Conservation (phyloP, 2,113 vertebrate species). For the Hylia prasina region DNA sequence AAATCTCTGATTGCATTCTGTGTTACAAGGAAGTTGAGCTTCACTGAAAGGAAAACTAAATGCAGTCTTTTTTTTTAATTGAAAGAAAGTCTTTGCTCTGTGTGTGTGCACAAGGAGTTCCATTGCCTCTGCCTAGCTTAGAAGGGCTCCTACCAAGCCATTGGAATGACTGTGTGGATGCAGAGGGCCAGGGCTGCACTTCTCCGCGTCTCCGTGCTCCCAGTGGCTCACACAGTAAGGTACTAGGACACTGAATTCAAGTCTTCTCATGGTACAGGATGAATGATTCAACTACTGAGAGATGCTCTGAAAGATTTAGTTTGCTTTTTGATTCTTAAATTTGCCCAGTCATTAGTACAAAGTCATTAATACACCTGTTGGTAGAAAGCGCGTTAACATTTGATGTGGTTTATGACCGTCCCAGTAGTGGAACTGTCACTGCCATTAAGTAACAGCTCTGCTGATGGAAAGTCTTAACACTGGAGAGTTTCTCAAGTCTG, state of each 20-base stretch:
- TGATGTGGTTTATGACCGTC: background rate
- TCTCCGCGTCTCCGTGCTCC: background rate
- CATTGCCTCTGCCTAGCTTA: background rate
- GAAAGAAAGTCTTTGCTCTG: background rate
- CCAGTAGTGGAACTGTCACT: background rate
- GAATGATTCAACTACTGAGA: background rate
- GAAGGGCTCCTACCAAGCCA: background rate
- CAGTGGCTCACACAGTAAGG: background rate
- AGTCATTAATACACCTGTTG: background rate
- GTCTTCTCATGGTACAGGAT: background rate
- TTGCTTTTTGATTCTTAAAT: background rate
- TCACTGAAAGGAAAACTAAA: conserved; percentile 13
- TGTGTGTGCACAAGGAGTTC: background rate
- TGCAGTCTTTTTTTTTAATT: background rate
- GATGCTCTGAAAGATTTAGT: background rate
- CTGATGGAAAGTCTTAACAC: background rate
- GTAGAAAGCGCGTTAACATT: background rate
- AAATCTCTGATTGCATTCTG: background rate
- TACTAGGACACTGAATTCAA: background rate
- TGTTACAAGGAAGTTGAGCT: background rate
- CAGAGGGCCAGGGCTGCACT: background rate
- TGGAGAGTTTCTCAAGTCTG: background rate
- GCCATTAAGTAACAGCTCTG: background rate
- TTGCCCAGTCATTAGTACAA: background rate
- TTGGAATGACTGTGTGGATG: background rate